Conservation (phyloP, 30 jellyfish, hydroid and myxozoan genomes). For the Cassiopea xamachana region DNA sequence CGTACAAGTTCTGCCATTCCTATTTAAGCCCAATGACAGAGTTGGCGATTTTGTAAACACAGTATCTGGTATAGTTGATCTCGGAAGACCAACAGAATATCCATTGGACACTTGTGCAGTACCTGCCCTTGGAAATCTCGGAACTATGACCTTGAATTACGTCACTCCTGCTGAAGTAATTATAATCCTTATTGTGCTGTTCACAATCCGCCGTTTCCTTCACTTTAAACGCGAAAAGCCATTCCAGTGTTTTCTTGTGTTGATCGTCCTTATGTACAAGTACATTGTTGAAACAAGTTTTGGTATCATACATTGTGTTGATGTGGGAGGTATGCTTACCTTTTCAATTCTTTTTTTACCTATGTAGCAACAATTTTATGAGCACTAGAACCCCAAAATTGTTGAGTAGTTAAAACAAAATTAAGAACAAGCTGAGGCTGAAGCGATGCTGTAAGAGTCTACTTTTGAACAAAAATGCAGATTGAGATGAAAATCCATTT, state of each 20-base stretch:
- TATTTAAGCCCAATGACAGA: constrained; percentile 52
- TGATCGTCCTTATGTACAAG: constrained; percentile 66
- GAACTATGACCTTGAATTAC: constrained; percentile 59
- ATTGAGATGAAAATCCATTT: too few species aligned
- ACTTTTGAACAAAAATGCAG: too few species aligned
- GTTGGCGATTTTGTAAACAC: constrained; percentile 51
- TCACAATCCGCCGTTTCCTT: constrained; percentile 5
- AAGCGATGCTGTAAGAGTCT: too few species aligned
- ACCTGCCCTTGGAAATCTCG: constrained; percentile 53
- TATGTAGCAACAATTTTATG: background rate
- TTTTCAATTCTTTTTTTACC: background rate
- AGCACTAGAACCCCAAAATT: too few species aligned
- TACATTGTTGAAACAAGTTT: constrained; percentile 70
- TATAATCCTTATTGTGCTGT: constrained; percentile 22
- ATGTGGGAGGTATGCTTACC: constrained; percentile 58
- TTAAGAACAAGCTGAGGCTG: too few species aligned
- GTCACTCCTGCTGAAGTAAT: constrained; percentile 59
- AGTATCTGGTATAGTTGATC: constrained; percentile 28
- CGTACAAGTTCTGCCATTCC: constrained; percentile 69
- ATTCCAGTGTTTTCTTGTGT: constrained; percentile 52
- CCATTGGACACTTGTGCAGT: constrained; percentile 62
- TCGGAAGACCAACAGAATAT: constrained; percentile 69
- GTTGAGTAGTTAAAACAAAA: too few species aligned
- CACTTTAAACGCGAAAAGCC: constrained; percentile 32
- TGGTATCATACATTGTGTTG: constrained; percentile 57